Evolutionary conservation across 2,888 invertebrate species (phyloP).

Genomic region (Cenopis cana): DNA sequence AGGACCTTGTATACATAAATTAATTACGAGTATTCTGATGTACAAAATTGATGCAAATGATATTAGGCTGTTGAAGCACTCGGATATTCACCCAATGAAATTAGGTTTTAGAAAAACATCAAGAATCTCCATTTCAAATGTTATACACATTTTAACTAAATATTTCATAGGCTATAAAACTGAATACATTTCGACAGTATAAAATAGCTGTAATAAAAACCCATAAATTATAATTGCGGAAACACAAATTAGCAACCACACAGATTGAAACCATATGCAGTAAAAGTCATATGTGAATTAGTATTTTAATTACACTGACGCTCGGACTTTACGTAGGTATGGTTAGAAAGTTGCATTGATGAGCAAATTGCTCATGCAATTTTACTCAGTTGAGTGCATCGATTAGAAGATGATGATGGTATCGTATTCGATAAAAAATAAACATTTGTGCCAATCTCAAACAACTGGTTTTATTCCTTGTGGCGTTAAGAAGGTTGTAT

Average conservation of each 20-base stretch:
- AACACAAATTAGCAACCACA: conserved; percentile 7
- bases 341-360: conserved; percentile 32
- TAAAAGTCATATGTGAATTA: background rate
- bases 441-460: background rate
- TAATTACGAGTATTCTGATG: too few species aligned
- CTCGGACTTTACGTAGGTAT: background rate
- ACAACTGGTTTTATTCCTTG: too few species aligned
- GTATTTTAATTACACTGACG: background rate
- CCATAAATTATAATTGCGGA: background rate
- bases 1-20: too few species aligned
- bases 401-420: conserved; percentile 22
- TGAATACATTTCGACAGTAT: background rate
- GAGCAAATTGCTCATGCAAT: conserved; percentile 27
- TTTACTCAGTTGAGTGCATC: conserved; percentile 25
- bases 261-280: background rate
- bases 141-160: background rate
- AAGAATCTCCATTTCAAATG: background rate
- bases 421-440: conserved; percentile 2
- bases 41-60: too few species aligned
- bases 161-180: background rate
- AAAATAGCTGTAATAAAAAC: conserved; percentile 16
- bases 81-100: too few species aligned
- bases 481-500: too few species aligned
- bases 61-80: too few species aligned
- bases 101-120: too few species aligned